Base-by-base conservation (phyloP, 2,888 invertebrate genomes). In the Coenonympha arcania region DNA sequence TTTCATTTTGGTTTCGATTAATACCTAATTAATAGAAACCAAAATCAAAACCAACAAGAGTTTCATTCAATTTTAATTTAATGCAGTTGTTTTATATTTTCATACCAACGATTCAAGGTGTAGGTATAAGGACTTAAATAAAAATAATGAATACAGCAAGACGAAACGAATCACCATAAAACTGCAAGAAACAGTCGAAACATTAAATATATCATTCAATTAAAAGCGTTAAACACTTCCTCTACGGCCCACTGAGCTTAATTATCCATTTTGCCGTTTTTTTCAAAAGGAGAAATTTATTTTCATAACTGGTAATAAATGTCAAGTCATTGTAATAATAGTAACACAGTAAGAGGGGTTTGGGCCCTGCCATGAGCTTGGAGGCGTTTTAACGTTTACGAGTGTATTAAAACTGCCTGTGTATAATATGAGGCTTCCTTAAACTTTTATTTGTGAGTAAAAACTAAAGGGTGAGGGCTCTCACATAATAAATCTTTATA, bases 221-320 rank as follows among this genome's bases (percentile, higher is more conserved):
- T 77, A 74, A n/a, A n/a, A 71, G 62, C 55, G 62, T 61, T 71
- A 68, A 74, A 73, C 68, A 62, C 62, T 67, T 65, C 61, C 58
- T 64, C 61, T 67, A 64, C 65, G 65, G 66, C 61, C 65, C 68
- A 69, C 66, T 69, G 67, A 60, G 57, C 67, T 75, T 76, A 70
- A 76, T n/a, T n/a, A n/a, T 77, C 72, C 68, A 67, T 67, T 75
- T 71, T 71, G 74, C 67, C 70, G 68, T 71, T 75, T 77, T 66
- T 75, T 76, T 72, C 72, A 73, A 64, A 66, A 69, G 61, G 59
- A 65, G 59, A 65, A 76, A 77, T 79, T 78, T 77, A 79, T 81
- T 79, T 80, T 79, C 77, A 81, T 82, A 78, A 76, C 74, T 76
- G 77, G 76, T 76, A 73, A 79, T 81, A 83, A 81, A 79, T 72